Conservation (phyloP, 2,113 vertebrate genomes). For the Poecilia latipinna region DNA sequence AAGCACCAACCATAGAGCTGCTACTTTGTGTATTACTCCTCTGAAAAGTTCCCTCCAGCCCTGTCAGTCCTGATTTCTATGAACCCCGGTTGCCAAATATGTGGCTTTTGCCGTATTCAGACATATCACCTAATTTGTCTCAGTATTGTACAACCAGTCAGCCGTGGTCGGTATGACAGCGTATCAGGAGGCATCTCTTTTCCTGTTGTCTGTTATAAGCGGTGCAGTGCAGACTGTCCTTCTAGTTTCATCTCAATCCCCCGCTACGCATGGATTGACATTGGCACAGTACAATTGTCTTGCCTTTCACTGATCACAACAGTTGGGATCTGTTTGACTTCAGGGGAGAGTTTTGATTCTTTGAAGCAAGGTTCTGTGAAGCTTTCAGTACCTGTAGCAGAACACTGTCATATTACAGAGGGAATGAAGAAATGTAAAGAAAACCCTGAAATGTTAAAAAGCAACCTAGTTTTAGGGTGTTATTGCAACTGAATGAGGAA, state of each 20-base stretch:
- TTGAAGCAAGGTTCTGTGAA: background rate
- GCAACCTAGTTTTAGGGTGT: no score
- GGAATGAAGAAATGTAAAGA: background rate
- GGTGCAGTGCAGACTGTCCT: slow-evolving; percentile 26
- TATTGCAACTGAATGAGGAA: no score
- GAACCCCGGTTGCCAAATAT: slow-evolving; percentile 3
- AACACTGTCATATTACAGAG: background rate
- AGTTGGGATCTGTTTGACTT: slow-evolving; percentile 14
- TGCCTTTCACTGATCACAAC: slow-evolving; percentile 58
- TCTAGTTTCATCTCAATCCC: slow-evolving; percentile 33
- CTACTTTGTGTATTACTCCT: slow-evolving; percentile 49
- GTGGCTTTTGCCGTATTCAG: background rate
- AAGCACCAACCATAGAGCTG: slow-evolving; percentile 33
- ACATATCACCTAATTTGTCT: slow-evolving; percentile 38
- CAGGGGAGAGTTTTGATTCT: background rate
- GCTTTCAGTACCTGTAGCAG: background rate
- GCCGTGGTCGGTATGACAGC: slow-evolving; percentile 14
- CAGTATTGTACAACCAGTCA: slow-evolving; percentile 34
- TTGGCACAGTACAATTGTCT: slow-evolving; percentile 30
- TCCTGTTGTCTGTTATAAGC: slow-evolving; percentile 31
- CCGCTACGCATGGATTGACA: slow-evolving; percentile 28
- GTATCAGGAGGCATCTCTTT: slow-evolving; percentile 9
- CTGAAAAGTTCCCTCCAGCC: slow-evolving; percentile 16
- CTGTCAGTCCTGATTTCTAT: slow-evolving; percentile 45
- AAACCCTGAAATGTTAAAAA: background rate